Evolutionary conservation across 2,888 invertebrate genomes (phyloP), one percentile per base, ranked within the genome.

Genomic region (Sepioteuthis lessoniana): DNA sequence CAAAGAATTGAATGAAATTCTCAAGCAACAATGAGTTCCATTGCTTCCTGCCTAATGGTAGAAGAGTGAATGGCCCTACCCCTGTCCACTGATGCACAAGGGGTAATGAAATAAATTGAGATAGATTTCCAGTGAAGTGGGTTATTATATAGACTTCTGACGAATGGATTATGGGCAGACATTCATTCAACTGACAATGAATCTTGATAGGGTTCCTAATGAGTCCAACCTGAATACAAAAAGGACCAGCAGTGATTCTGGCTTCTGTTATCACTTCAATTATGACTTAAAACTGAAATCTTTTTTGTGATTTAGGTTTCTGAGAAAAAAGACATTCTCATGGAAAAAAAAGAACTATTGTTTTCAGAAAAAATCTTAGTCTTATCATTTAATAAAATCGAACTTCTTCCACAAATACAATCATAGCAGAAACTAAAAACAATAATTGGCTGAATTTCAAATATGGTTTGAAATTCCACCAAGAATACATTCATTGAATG

Each of bases 121-220:
- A 19, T 76, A 35, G 76, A 76, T 76, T 76, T 35, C 76, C 76
- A 76, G 76, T 76, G 76, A 76, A 76, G 76, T 76, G 19, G 35
- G 76, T 76, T 76, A 76, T 35, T 76, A 76, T 76, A 76, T n/a
- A 76, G n/a, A 76, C 76, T n/a, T 76, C 76, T 76, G n/a, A 76
- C n/a, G n/a, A 76, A 76, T 76, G 76, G 76, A 76, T 76, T 76
- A 76, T 76, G 16, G n/a, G 35, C n/a, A n/a, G n/a, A 76, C 76
- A 76, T 35, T 76, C 19, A 76, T 76, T 76, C 76, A 76, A 76
- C 19, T 76, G 76, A 76, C 76, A 76, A 76, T 76, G 76, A 76
- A 76, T 76, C n/a, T 76, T 76, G 76, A 76, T 76, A 76, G 76
- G n/a, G n/a, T 76, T 76, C 76, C 76, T 76, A 1, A 31, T 2